These are phyloP conservation scores for Mantis religiosa DNA, from an alignment of 2,888 invertebrate species.

Conservation along the genomic window DNA sequence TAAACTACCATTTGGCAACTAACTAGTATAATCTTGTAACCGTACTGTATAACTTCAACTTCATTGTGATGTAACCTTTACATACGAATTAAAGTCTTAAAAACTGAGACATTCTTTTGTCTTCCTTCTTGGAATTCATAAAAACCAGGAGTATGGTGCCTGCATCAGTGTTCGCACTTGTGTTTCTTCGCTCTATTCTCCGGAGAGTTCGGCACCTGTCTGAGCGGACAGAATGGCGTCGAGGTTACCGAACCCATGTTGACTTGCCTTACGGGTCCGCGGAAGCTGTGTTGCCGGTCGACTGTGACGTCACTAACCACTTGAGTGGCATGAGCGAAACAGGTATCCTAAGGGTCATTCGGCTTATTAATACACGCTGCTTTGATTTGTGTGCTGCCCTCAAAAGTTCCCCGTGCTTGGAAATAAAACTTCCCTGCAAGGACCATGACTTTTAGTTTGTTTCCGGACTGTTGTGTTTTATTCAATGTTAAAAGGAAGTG, in stretches of 20 bases:
- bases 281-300: neutral
- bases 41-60: too few species aligned
- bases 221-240: neutral
- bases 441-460: neutral
- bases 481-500: neutral
- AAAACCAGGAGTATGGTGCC: neutral
- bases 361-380: neutral
- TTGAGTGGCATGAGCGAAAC: neutral
- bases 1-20: too few species aligned
- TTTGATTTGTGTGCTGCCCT: neutral
- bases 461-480: neutral
- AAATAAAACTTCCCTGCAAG: neutral
- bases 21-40: too few species aligned
- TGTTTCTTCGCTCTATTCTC: too few species aligned
- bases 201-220: neutral
- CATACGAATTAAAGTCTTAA: too few species aligned
- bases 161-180: neutral
- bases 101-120: too few species aligned
- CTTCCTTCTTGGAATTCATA: too few species aligned
- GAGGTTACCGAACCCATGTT: neutral
- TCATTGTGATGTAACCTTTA: too few species aligned
- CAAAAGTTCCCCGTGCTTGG: too few species aligned
- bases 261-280: neutral
- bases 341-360: neutral
- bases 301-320: neutral